phyloP scores from a whole-genome alignment of 2,888 invertebrate species.

The Tholera decimalis region DNA sequence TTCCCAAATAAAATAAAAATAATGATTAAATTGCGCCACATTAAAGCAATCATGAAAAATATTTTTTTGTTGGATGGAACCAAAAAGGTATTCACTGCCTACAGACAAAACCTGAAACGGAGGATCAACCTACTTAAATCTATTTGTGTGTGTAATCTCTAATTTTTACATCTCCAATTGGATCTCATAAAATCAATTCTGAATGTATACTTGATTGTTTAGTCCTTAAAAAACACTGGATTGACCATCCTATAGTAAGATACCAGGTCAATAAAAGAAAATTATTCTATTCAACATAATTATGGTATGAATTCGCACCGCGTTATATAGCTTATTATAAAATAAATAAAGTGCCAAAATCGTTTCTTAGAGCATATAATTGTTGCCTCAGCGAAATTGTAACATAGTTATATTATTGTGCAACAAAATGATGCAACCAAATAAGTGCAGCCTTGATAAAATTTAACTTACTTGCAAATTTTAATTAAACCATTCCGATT shows the following conservation, averaged over 20 bases:
- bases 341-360: background rate
- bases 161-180: background rate
- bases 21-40: too few species aligned
- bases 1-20: too few species aligned
- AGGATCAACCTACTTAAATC: background rate
- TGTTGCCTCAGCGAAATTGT: slow-evolving; percentile 11
- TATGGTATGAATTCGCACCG: background rate
- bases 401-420: slow-evolving; percentile 14
- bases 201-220: background rate
- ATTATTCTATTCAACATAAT: too few species aligned
- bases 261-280: background rate
- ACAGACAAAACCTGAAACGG: background rate
- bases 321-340: background rate
- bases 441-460: slow-evolving; percentile 26
- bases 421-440: slow-evolving; percentile 40
- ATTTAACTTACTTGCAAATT: slow-evolving; percentile 41
- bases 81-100: background rate
- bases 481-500: slow-evolving; percentile 35
- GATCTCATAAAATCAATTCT: background rate
- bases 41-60: too few species aligned
- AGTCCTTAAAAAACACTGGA: background rate
- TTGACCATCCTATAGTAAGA: background rate
- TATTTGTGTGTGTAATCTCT: background rate
- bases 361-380: slow-evolving; percentile 9
- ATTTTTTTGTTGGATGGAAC: background rate